A percentile compares a stretch with the other conserved stretches of the same genome.
phyloP scores from a whole-genome alignment of 2,888 invertebrate genomes.

The Anodontia alba region DNA sequence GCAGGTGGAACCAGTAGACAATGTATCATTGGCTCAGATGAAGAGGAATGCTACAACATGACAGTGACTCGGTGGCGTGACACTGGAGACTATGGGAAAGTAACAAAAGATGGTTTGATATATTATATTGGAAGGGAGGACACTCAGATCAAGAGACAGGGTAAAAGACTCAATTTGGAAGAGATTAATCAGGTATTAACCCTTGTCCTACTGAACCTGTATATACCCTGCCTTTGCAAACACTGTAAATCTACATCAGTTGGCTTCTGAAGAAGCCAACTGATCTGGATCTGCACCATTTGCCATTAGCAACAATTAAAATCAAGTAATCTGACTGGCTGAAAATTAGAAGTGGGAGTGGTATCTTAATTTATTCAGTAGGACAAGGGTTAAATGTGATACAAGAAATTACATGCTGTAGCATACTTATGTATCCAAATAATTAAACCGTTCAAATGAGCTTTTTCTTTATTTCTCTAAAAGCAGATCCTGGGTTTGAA shows the following conservation, averaged over 20 bases:
- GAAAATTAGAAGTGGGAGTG: too few relatives aligned
- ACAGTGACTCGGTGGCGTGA: slow-evolving; percentile 82
- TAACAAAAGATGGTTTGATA: slow-evolving; percentile 75
- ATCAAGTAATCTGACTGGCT: too few relatives aligned
- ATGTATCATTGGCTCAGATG: slow-evolving; percentile 79
- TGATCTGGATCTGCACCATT: too few relatives aligned
- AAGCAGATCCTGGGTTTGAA: background rate
- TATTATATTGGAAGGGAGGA: slow-evolving; percentile 88
- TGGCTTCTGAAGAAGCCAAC: too few relatives aligned
- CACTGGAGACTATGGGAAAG: slow-evolving; percentile 91
- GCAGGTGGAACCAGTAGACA: slow-evolving; percentile 73
- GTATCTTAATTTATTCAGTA: too few relatives aligned
- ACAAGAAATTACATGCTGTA: too few relatives aligned
- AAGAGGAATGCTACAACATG: background rate
- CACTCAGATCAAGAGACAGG: slow-evolving; percentile 91
- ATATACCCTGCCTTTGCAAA: too few relatives aligned
- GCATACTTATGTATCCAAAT: slow-evolving; percentile 15
- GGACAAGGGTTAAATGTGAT: too few relatives aligned
- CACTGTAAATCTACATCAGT: too few relatives aligned
- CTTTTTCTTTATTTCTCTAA: background rate
- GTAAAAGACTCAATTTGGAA: slow-evolving; percentile 89
- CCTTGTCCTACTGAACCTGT: too few relatives aligned
- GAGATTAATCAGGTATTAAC: slow-evolving; percentile 74
- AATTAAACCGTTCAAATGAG: too few relatives aligned
- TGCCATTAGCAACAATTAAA: too few relatives aligned